Evolutionary conservation across 2,888 invertebrate species (phyloP).

Genomic region (Erpobdella octoculata): DNA sequence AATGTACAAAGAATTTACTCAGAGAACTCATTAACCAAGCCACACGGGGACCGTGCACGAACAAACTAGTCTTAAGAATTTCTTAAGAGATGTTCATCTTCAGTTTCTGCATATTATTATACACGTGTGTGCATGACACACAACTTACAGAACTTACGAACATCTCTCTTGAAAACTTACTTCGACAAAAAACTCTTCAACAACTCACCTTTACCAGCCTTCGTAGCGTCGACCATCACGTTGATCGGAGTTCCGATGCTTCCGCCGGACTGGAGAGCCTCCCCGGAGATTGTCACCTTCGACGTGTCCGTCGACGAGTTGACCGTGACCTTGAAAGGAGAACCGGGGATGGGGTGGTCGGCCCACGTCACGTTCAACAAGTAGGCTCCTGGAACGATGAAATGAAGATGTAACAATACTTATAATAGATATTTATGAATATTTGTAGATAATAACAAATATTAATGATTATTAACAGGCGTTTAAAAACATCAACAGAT

Average conservation of each 20-base stretch:
- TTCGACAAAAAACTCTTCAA: constrained; percentile 9
- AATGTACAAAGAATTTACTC: too few relatives aligned
- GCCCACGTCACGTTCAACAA: constrained; percentile 40
- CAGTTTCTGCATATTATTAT: too few relatives aligned
- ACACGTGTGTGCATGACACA: too few relatives aligned
- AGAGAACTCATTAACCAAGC: too few relatives aligned
- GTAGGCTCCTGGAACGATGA: constrained; percentile 40
- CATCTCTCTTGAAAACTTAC: too few relatives aligned
- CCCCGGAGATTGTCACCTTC: constrained; percentile 71
- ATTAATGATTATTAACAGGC: too few relatives aligned
- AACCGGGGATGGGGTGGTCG: constrained; percentile 52
- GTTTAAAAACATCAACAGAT: too few relatives aligned
- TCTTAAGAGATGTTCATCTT: too few relatives aligned
- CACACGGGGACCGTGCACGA: too few relatives aligned
- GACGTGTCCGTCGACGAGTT: constrained; percentile 49
- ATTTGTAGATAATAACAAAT: too few relatives aligned
- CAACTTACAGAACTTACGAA: constrained; percentile 20
- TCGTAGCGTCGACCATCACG: constrained; percentile 89
- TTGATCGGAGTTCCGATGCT: constrained; percentile 89
- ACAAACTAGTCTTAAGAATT: too few relatives aligned
- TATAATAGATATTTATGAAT: too few relatives aligned
- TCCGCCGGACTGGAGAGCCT: constrained; percentile 76
- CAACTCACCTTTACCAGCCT: constrained; percentile 71
- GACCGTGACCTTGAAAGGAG: constrained; percentile 61
- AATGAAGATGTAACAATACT: background rate